phyloP scores from a whole-genome alignment of 2,797 vertebrate species.

The Limosa lapponica region DNA sequence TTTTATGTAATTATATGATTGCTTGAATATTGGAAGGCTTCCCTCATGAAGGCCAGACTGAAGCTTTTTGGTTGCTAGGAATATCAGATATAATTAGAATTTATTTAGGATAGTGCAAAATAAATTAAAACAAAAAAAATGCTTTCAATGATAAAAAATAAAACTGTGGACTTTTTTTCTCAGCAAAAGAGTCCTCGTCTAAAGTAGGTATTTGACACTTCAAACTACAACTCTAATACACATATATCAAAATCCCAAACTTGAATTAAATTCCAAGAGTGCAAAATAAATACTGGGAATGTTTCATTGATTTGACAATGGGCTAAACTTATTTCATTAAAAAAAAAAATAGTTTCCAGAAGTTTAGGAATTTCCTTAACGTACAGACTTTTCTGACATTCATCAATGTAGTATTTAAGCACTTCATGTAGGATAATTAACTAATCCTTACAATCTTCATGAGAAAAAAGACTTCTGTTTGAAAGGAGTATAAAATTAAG shows the following conservation, averaged over 20 bases:
- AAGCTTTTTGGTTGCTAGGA: not conserved
- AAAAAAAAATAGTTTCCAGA: not conserved
- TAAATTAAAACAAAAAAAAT: not conserved
- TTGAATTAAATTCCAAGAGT: not conserved
- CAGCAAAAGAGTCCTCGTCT: not conserved
- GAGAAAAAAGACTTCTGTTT: not conserved
- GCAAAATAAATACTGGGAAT: not conserved
- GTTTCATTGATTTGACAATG: not conserved
- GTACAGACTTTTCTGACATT: not conserved
- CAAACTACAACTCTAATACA: not conserved
- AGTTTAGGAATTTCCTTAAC: not conserved
- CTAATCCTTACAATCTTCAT: not conserved
- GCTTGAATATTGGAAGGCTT: not conserved
- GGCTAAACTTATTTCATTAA: not conserved
- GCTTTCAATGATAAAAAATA: not conserved
- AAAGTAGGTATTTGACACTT: not conserved
- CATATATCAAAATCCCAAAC: not conserved
- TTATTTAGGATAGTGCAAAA: not conserved
- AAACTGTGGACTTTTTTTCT: not conserved
- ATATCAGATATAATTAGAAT: not conserved
- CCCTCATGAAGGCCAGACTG: not conserved
- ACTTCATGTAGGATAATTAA: not conserved
- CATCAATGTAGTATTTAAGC: not conserved
- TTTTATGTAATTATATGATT: not conserved
- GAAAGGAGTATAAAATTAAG: not conserved